Conservation (phyloP, 2,888 invertebrate genomes). For the Cremastinae sp. region DNA sequence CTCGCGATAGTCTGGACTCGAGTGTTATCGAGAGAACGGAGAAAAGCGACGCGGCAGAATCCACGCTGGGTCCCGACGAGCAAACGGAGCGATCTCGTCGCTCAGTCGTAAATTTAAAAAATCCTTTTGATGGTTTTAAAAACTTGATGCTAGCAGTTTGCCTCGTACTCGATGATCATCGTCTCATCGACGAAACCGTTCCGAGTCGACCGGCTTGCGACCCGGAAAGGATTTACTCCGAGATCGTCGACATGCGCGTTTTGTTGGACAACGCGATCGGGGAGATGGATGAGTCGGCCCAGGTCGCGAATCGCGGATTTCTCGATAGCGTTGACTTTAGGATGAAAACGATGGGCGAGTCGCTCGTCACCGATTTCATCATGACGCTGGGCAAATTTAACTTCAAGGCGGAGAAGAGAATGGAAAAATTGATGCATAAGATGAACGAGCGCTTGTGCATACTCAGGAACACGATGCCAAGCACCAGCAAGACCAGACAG, state of each 20-base stretch:
- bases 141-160: slow-evolving; percentile 45
- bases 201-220: slow-evolving; percentile 20
- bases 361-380: slow-evolving; percentile 36
- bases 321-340: slow-evolving; percentile 31
- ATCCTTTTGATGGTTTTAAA: slow-evolving; percentile 25
- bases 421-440: slow-evolving; percentile 41
- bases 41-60: neutral
- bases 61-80: neutral
- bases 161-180: slow-evolving; percentile 36
- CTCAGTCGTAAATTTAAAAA: neutral
- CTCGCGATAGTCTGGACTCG: too few relatives aligned
- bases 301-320: slow-evolving; percentile 32
- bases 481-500: slow-evolving; percentile 31
- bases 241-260: slow-evolving; percentile 23
- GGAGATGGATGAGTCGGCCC: slow-evolving; percentile 32
- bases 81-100: neutral
- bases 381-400: slow-evolving; percentile 35
- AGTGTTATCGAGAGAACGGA: neutral
- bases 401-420: slow-evolving; percentile 30
- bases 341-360: slow-evolving; percentile 39
- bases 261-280: slow-evolving; percentile 27
- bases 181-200: neutral
- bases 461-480: slow-evolving; percentile 47
- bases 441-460: slow-evolving; percentile 45
- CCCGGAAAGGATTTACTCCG: slow-evolving; percentile 13